Evolutionary conservation across 2,113 vertebrate species (phyloP).

Genomic region (Tetraodon nigroviridis): DNA sequence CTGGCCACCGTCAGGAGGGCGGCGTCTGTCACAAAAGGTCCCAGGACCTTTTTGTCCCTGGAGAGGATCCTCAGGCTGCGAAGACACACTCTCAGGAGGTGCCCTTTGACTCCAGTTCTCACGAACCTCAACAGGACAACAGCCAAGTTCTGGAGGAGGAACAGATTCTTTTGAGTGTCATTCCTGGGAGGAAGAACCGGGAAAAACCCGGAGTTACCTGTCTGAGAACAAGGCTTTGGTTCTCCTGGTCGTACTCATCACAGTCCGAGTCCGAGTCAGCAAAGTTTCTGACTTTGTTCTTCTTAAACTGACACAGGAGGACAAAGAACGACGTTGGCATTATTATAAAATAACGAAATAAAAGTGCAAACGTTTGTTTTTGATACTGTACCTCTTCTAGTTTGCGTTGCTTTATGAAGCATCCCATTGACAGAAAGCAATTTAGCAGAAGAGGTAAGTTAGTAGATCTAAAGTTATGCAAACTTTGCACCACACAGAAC

Average conservation of each 20-base stretch:
- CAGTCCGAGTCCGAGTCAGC: conserved; percentile 63
- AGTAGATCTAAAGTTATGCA: background rate
- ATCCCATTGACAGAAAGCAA: background rate
- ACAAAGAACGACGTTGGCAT: background rate
- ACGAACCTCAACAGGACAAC: conserved; percentile 64
- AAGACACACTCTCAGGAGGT: conserved; percentile 53
- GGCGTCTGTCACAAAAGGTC: conserved; percentile 61
- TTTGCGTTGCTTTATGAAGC: conserved; percentile 55
- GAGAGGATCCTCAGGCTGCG: conserved; percentile 67
- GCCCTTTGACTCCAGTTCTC: conserved; percentile 30
- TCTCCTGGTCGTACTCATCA: conserved; percentile 58
- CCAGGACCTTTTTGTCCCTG: conserved; percentile 66
- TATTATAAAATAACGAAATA: background rate
- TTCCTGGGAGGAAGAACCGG: too few species aligned
- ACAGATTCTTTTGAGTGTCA: conserved; percentile 2
- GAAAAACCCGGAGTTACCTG: conserved; percentile 48
- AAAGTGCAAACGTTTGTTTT: background rate
- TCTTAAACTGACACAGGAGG: conserved; percentile 64
- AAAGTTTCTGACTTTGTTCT: conserved; percentile 66
- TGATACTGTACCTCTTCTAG: conserved; percentile 66
- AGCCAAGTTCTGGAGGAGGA: conserved; percentile 56
- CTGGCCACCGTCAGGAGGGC: conserved; percentile 63
- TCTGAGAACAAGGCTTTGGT: conserved; percentile 65
- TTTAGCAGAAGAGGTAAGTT: conserved; percentile 1
- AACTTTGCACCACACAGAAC: too few species aligned